These are phyloP conservation scores for Chymomyza fuscimana DNA, from an alignment of 2,888 invertebrate genomes.

Conservation along the genomic window DNA sequence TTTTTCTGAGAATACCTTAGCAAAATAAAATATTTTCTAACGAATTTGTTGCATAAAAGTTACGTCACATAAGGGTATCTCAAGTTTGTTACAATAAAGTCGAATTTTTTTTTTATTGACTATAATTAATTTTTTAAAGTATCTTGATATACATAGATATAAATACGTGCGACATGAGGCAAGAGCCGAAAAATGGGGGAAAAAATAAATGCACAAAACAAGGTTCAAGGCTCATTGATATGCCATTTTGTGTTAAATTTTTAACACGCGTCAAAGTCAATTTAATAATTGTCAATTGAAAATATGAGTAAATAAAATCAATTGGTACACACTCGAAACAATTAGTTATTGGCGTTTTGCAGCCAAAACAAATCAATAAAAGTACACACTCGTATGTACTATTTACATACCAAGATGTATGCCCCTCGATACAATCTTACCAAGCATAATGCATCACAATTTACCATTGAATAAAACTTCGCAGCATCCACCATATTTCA, in stretches of 20 bases:
- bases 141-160: neutral
- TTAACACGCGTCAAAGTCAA: conserved; percentile 71
- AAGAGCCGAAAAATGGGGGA: conserved; percentile 4
- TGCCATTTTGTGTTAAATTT: conserved; percentile 23
- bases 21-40: too few species aligned
- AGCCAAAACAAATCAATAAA: conserved; percentile 70
- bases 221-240: conserved; percentile 53
- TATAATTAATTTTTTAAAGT: neutral
- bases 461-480: neutral
- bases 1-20: too few species aligned
- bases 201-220: conserved; percentile 42
- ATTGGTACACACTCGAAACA: conserved; percentile 50
- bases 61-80: neutral
- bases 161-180: neutral
- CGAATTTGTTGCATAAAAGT: neutral
- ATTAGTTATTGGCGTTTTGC: conserved; percentile 51
- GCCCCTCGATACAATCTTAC: neutral
- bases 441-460: neutral
- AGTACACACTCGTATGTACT: conserved; percentile 13
- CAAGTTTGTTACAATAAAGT: neutral
- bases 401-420: neutral
- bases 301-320: conserved; percentile 70
- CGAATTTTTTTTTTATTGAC: neutral
- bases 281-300: conserved; percentile 69
- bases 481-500: neutral